Evolutionary conservation across 2,888 invertebrate species (phyloP), one percentile per base, ranked within the genome.

Genomic region (Odontocolon sp.): DNA sequence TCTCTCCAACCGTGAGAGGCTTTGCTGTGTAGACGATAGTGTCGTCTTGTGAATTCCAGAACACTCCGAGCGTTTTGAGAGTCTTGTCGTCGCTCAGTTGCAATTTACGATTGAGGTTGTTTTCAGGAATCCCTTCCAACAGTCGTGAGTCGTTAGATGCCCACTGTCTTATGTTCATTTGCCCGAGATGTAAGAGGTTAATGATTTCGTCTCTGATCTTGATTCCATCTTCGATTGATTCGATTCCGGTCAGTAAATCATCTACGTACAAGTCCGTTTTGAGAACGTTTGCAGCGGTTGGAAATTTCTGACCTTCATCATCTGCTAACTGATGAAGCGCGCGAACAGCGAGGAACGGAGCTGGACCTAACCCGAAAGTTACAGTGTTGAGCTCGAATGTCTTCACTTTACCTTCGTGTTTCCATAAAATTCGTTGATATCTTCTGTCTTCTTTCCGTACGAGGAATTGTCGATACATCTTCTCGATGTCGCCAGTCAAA

Each of bases 381-480:
- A 71, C 61, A 0, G 54, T 70, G 16, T 70, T 64, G 4, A 71
- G 18, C 33, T 70, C 42, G 23, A 31, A 76, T 1, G 63, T 54
- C 2, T 21, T 18, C 1, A 77, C 26, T 0, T 14, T 6, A 4
- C 8, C 45, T 1, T 68, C 9, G n/a, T 63, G 47, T 8, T 61
- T 54, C 71, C 78, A 78, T 6, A 78, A 18, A 28, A 78, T 78
- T 0, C 59, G 42, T 8, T 71, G 57, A 23, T 21, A 71, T 16
- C 18, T 31, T 4, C 63, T 8, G 38, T 78, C 67, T n/a, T 70
- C 63, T n/a, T 59, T 21, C 2, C 28, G 16, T 5, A 71, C 23
- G 2, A 6, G 9, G 16, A 78, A 45, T 56, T 78, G 78, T 9
- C 68, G 40, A 28, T 70, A 70, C 73, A 73, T 74, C 21, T 78